phyloP scores from a whole-genome alignment of 2,797 vertebrate genomes.

The Aeoliscus strigatus region DNA sequence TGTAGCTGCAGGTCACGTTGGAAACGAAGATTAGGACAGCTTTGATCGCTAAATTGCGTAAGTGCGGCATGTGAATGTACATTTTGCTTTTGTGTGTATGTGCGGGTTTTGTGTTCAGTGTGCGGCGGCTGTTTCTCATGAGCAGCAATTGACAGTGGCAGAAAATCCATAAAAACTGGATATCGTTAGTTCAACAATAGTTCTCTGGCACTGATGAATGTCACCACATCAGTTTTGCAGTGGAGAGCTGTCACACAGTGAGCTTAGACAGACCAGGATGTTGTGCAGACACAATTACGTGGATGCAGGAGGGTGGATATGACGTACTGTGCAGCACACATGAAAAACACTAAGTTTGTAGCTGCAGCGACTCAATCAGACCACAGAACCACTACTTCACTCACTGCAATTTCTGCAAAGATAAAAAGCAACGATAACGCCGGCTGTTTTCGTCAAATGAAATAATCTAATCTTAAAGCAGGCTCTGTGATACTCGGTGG shows the following conservation, averaged over 20 bases:
- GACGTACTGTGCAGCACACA: background rate
- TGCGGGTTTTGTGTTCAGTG: slow-evolving; percentile 4
- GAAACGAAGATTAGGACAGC: no score
- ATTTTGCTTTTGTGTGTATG: slow-evolving; percentile 8
- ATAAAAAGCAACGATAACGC: no score
- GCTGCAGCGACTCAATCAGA: no score
- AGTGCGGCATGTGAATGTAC: no score
- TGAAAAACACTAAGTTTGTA: no score
- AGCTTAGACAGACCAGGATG: slow-evolving; percentile 19
- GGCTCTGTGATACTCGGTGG: no score
- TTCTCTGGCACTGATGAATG: slow-evolving; percentile 26
- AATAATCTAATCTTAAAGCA: no score
- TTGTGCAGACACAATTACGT: slow-evolving; percentile 6
- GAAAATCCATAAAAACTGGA: slow-evolving; percentile 57
- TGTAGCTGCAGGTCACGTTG: no score
- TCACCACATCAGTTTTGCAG: slow-evolving; percentile 8
- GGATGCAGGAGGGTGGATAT: slow-evolving; percentile 9
- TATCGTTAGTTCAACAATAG: slow-evolving; percentile 52
- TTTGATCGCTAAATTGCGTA: no score
- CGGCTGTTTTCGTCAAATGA: no score
- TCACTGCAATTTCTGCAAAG: no score
- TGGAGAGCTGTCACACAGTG: slow-evolving; percentile 17
- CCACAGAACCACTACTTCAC: slow-evolving; percentile 6
- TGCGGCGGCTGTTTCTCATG: slow-evolving; percentile 41
- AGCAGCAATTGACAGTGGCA: slow-evolving; percentile 35